Percentiles rank a stretch among this genome's conserved stretches.
Conservation (phyloP, 2,113 vertebrate species). For the Plestiodon gilberti region DNA sequence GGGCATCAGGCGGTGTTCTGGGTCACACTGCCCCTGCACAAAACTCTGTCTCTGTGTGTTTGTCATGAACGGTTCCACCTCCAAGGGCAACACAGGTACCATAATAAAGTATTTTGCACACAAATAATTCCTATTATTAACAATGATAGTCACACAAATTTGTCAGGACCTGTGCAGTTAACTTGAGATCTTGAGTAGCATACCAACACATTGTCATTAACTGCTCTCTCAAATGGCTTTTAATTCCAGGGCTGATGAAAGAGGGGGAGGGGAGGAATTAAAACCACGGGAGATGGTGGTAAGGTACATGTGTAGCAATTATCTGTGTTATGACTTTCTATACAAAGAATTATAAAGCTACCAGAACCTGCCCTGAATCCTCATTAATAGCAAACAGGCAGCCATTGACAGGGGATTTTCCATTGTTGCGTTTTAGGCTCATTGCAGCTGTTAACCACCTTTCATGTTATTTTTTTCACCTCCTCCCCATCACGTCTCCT, state of each 20-base stretch:
- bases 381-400: constrained; percentile 61
- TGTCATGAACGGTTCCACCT: no score
- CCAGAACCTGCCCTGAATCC: constrained; percentile 39
- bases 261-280: not conserved
- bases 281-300: constrained; percentile 22
- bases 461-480: not conserved
- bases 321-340: constrained; percentile 38
- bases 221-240: constrained; percentile 34
- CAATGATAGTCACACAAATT: not conserved
- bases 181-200: accelerated
- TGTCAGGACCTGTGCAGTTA: not conserved
- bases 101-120: not conserved
- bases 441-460: constrained; percentile 61
- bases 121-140: not conserved
- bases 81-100: not conserved
- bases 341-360: constrained; percentile 57
- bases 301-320: constrained; percentile 53
- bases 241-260: constrained; percentile 27
- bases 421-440: constrained; percentile 48
- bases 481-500: not conserved
- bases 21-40: no score
- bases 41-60: no score
- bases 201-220: not conserved
- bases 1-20: no score
- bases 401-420: constrained; percentile 56